phyloP scores from a whole-genome alignment of 2,888 invertebrate species.

The Phortica okadai region DNA sequence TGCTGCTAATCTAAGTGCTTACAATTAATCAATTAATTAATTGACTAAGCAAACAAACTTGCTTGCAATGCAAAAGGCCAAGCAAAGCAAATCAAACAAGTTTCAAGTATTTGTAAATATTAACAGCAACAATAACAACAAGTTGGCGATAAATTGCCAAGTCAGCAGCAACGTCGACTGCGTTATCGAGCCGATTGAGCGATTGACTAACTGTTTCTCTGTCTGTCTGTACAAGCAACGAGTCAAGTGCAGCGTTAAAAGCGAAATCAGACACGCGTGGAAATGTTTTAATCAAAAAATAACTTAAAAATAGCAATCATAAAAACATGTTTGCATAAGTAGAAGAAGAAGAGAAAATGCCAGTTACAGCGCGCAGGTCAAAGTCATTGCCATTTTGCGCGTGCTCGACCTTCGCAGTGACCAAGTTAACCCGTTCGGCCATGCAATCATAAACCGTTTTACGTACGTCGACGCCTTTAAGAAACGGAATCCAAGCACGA shows the following conservation, averaged over 20 bases:
- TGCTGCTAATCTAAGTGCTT: not conserved
- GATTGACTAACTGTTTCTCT: too few relatives aligned
- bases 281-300: too few relatives aligned
- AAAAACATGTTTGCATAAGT: slow-evolving; percentile 3
- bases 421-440: slow-evolving; percentile 39
- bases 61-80: slow-evolving; percentile 56
- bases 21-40: slow-evolving; percentile 33
- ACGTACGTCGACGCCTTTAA: not conserved
- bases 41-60: slow-evolving; percentile 33
- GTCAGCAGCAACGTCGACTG: not conserved
- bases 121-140: not conserved
- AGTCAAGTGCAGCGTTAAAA: too few relatives aligned
- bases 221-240: too few relatives aligned
- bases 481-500: not conserved
- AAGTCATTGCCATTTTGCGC: slow-evolving; percentile 19
- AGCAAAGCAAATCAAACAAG: slow-evolving; percentile 34
- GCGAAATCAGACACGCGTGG: too few relatives aligned
- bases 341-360: not conserved
- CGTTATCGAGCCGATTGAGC: not conserved
- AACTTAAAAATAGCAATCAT: not conserved
- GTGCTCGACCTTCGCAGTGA: slow-evolving; percentile 49
- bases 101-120: not conserved
- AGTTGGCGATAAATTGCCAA: not conserved
- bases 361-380: slow-evolving; percentile 18
- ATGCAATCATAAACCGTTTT: slow-evolving; percentile 43